Evolutionary conservation across 2,113 vertebrate species (phyloP).

Genomic region (Opisthocomus hoazin): DNA sequence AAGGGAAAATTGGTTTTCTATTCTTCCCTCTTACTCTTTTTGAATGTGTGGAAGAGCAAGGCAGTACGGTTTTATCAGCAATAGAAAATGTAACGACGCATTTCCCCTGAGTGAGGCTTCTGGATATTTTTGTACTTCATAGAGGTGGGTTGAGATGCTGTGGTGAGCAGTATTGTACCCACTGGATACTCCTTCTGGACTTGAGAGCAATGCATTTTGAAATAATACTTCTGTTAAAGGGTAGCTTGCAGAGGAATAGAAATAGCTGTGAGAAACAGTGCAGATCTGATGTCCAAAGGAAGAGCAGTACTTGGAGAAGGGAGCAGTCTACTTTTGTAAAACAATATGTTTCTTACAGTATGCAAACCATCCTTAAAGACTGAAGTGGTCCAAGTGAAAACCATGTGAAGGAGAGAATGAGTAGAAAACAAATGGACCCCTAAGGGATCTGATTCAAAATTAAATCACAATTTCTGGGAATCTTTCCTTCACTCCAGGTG

Average conservation of each 20-base stretch:
- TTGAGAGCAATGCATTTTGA: neutral
- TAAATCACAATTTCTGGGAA: neutral
- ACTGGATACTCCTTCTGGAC: neutral
- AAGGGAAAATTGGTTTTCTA: neutral
- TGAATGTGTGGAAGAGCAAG: neutral
- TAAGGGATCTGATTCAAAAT: neutral
- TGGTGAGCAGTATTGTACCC: neutral
- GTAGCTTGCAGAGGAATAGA: neutral
- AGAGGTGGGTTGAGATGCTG: neutral
- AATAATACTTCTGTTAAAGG: neutral
- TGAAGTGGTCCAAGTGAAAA: neutral
- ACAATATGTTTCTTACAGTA: neutral
- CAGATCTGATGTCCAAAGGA: neutral
- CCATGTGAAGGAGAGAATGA: neutral
- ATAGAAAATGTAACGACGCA: neutral
- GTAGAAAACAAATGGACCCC: neutral
- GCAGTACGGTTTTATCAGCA: neutral
- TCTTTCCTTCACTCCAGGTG: neutral
- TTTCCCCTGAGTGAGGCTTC: neutral
- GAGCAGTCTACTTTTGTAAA: neutral
- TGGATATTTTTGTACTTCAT: neutral
- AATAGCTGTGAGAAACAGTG: neutral
- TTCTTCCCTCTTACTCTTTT: neutral
- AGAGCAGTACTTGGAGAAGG: neutral
- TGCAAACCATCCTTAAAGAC: neutral